Conservation (phyloP, 1,140 invertebrate genomes). For the Latrodectus geometricus region DNA sequence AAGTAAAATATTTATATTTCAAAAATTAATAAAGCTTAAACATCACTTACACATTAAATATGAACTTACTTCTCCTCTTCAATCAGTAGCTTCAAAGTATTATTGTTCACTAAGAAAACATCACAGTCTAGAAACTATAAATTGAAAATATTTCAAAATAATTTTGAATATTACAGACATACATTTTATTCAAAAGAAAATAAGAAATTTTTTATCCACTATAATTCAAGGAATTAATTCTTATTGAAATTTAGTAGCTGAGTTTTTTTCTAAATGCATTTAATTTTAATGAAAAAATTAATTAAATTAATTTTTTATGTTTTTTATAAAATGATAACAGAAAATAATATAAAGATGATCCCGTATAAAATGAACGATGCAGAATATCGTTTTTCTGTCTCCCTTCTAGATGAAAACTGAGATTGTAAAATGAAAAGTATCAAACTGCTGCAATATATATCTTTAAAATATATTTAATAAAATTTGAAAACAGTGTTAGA, state of each 20-base stretch:
- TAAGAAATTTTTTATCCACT: constrained; percentile 14
- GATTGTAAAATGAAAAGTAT: too few species aligned
- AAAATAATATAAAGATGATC: too few species aligned
- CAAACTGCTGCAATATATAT: too few species aligned
- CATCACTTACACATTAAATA: constrained; percentile 63
- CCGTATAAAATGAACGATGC: too few species aligned
- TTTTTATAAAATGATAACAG: too few species aligned
- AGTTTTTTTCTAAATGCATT: neutral
- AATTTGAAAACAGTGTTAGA: too few species aligned
- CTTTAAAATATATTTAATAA: too few species aligned
- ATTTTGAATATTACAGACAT: constrained; percentile 59
- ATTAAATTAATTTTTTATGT: neutral
- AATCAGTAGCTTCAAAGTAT: constrained; percentile 79
- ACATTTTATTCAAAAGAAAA: neutral
- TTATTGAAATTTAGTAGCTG: neutral
- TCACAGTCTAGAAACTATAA: constrained; percentile 88
- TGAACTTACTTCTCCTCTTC: constrained; percentile 72
- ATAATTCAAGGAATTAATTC: neutral
- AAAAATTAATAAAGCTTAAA: too few species aligned
- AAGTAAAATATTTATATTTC: too few species aligned
- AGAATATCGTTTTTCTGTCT: neutral
- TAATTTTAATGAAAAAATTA: neutral
- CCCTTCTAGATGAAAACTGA: too few species aligned
- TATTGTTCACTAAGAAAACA: constrained; percentile 82
- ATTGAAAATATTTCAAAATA: neutral